phyloP scores from a whole-genome alignment of 1,140 invertebrate species.

The Ceratosolen fusciceps region DNA sequence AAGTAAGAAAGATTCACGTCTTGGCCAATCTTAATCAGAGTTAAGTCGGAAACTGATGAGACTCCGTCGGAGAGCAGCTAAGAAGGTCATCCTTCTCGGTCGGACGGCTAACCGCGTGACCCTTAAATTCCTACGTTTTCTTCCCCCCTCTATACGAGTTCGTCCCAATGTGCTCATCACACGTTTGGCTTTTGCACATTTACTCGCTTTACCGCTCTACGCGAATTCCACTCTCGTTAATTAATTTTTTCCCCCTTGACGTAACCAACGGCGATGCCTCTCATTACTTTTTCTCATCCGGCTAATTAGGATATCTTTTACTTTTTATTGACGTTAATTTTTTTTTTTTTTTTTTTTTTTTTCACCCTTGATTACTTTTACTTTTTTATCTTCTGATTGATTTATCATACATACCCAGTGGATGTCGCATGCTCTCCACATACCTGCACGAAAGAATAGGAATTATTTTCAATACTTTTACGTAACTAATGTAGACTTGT shows the following conservation, averaged over 20 bases:
- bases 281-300: background rate
- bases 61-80: background rate
- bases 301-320: background rate
- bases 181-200: background rate
- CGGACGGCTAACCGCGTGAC: background rate
- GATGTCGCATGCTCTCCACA: too few relatives aligned
- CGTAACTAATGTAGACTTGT: too few relatives aligned
- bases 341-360: too few relatives aligned
- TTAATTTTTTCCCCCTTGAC: background rate
- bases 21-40: background rate
- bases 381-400: too few relatives aligned
- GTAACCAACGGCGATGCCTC: too few relatives aligned
- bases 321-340: background rate
- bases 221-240: background rate
- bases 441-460: too few relatives aligned
- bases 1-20: background rate
- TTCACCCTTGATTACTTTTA: too few relatives aligned
- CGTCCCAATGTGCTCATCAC: background rate
- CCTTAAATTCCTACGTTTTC: background rate
- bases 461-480: too few relatives aligned
- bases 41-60: constrained; percentile 1
- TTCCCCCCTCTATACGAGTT: background rate
- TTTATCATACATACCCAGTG: too few relatives aligned
- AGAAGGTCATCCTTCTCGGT: background rate
- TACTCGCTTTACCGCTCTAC: background rate